Conservation (phyloP, 2,797 vertebrate species). For the Channallabes apus region DNA sequence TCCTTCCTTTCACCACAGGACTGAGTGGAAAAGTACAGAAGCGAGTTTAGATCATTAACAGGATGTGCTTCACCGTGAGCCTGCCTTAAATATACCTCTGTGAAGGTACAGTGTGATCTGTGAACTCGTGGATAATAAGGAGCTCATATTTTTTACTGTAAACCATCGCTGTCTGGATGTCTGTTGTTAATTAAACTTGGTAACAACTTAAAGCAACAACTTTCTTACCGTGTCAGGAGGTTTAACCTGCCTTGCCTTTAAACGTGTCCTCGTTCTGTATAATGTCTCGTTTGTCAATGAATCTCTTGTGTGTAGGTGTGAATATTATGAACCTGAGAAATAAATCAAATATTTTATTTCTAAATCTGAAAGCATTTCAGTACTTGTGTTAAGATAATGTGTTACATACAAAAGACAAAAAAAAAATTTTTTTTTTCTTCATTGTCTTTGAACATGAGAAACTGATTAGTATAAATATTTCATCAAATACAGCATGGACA, state of each 20-base stretch:
- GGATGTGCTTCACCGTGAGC: not conserved
- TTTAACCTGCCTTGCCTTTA: constrained; percentile 20
- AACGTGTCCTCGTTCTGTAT: not conserved
- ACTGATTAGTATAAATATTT: not conserved
- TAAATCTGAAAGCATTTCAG: constrained; percentile 64
- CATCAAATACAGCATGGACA: not conserved
- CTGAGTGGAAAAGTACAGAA: constrained; percentile 10
- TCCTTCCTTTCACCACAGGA: not conserved
- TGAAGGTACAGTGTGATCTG: not conserved
- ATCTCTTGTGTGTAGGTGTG: constrained; percentile 21
- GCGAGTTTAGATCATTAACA: not conserved
- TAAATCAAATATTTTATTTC: constrained; percentile 71
- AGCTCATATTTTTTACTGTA: not conserved
- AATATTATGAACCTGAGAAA: constrained; percentile 39
- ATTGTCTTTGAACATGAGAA: not conserved
- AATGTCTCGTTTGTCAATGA: constrained; percentile 6
- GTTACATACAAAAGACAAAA: not conserved
- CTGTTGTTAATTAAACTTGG: not conserved
- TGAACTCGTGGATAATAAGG: not conserved
- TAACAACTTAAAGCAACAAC: not conserved
- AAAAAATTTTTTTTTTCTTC: not conserved
- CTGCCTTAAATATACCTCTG: not conserved
- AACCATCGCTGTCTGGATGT: not conserved
- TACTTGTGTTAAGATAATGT: constrained; percentile 32
- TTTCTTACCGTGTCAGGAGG: constrained; percentile 15